Percentiles rank a stretch among this genome's conserved stretches.
phyloP scores from a whole-genome alignment of 1,140 invertebrate species.

The Leptonema lineaticorne region DNA sequence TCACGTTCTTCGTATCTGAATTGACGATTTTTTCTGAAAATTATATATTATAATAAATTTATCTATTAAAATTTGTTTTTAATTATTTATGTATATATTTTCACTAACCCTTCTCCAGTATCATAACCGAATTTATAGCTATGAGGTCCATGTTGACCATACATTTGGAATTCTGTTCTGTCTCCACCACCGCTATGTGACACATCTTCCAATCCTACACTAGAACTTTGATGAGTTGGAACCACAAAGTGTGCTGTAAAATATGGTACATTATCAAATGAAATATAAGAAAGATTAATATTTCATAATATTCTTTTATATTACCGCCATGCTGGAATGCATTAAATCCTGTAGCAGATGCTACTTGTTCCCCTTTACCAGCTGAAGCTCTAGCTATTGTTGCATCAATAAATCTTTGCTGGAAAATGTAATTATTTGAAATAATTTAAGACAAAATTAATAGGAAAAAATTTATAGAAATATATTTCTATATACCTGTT shows the following conservation, averaged over 20 bases:
- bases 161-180: conserved; percentile 58
- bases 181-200: conserved; percentile 42
- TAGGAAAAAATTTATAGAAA: too few relatives aligned
- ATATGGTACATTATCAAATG: not conserved
- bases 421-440: not conserved
- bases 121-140: conserved; percentile 87
- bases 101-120: conserved; percentile 79
- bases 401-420: conserved; percentile 30
- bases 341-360: conserved; percentile 38
- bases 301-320: too few relatives aligned
- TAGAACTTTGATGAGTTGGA: conserved; percentile 11
- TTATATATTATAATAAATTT: conserved; percentile 33
- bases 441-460: not conserved
- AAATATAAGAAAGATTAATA: too few relatives aligned
- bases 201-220: conserved; percentile 20
- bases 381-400: conserved; percentile 32
- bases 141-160: conserved; percentile 76
- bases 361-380: conserved; percentile 31
- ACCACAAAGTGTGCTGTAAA: conserved; percentile 19
- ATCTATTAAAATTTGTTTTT: not conserved
- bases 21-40: conserved; percentile 72
- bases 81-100: conserved; percentile 1
- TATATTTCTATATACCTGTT: conserved; percentile 42
- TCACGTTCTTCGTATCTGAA: conserved; percentile 80
- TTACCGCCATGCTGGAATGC: conserved; percentile 25